These are phyloP conservation scores for Aspiorhynchus laticeps DNA, from an alignment of 2,113 vertebrate species.

Conservation along the genomic window DNA sequence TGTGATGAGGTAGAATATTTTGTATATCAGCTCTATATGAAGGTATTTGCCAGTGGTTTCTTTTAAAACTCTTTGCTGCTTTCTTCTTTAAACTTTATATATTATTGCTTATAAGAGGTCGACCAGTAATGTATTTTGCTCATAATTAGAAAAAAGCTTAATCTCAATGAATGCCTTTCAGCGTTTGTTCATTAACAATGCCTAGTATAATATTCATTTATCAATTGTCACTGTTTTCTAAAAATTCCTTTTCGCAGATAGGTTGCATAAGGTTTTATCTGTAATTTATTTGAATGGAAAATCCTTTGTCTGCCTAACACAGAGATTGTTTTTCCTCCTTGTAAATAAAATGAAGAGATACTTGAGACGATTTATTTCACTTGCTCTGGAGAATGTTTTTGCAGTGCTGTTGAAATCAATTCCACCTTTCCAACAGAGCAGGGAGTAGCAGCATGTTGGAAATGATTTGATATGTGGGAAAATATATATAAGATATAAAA, in stretches of 20 bases:
- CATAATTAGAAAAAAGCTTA: neutral
- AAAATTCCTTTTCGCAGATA: neutral
- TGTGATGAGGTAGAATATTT: neutral
- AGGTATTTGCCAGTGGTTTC: neutral
- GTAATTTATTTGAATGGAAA: neutral
- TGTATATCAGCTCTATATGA: neutral
- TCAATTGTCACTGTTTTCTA: neutral
- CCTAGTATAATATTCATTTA: neutral
- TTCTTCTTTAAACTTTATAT: neutral
- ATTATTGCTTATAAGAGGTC: neutral
- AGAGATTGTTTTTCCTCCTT: neutral
- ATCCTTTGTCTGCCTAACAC: neutral
- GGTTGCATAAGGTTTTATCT: neutral
- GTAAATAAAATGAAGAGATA: neutral
- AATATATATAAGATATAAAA: neutral
- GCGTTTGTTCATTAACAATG: neutral
- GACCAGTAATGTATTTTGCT: neutral
- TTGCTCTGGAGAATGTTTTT: conserved; percentile 11
- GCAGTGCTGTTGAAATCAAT: neutral
- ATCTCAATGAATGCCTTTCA: neutral
- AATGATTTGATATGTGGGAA: neutral
- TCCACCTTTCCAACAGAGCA: neutral
- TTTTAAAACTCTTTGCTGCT: neutral
- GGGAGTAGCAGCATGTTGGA: neutral
- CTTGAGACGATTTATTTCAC: neutral